These are phyloP conservation scores for Ophioderma brevispina DNA, from an alignment of 35 echinoderm and acorn worm species.

Conservation along the genomic window DNA sequence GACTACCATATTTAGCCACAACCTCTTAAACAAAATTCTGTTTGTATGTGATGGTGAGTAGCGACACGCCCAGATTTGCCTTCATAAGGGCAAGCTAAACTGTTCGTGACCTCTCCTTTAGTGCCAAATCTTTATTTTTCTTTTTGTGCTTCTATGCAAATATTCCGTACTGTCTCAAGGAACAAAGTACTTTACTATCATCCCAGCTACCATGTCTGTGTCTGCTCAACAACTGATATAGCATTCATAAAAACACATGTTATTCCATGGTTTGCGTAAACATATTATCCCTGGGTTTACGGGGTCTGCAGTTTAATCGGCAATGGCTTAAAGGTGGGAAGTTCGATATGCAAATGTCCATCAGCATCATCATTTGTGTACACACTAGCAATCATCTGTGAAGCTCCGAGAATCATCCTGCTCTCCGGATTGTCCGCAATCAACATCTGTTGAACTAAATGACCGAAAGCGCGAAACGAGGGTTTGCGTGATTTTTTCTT, in stretches of 20 bases:
- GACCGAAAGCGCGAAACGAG: conserved; percentile 77
- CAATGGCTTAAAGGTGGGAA: conserved; percentile 35
- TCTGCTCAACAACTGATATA: conserved; percentile 96
- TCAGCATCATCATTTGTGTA: conserved; percentile 34
- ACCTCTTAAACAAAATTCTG: conserved; percentile 85
- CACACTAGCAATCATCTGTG: not conserved
- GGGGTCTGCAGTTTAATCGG: conserved; percentile 37
- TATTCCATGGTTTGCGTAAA: conserved; percentile 87
- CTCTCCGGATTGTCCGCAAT: not conserved
- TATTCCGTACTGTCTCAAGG: conserved; percentile 65
- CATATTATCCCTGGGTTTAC: conserved; percentile 77
- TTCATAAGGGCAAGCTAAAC: conserved; percentile 73
- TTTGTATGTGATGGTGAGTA: conserved; percentile 71
- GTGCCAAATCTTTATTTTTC: conserved; percentile 91
- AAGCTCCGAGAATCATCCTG: too few relatives aligned
- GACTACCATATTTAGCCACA: conserved; percentile 80
- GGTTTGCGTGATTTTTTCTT: conserved; percentile 83
- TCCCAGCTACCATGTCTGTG: conserved; percentile 79
- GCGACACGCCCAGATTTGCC: conserved; percentile 77
- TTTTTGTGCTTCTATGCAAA: conserved; percentile 62
- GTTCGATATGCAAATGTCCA: not conserved
- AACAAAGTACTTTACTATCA: conserved; percentile 93
- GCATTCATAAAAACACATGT: conserved; percentile 99
- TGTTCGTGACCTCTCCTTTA: conserved; percentile 89
- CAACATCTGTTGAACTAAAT: conserved; percentile 80